Percentiles rank a stretch among this genome's conserved stretches.
phyloP scores from a whole-genome alignment of 2,888 invertebrate genomes.

The Napeogenes sylphis region DNA sequence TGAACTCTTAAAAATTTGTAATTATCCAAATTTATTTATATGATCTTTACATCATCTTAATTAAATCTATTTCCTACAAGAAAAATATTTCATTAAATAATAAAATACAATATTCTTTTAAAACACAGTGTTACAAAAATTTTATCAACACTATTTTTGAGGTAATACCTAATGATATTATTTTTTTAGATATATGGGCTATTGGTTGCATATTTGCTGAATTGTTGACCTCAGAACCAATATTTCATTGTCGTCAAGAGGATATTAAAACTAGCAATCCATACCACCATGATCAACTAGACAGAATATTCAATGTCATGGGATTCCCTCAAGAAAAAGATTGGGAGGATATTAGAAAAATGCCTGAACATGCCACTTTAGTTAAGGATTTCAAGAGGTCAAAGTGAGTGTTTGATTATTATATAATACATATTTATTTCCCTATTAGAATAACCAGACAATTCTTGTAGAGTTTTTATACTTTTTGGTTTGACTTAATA shows the following conservation, averaged over 20 bases:
- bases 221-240: conserved; percentile 98
- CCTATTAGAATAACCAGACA: background rate
- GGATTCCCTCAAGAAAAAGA: conserved; percentile 98
- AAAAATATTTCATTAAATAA: too few relatives aligned
- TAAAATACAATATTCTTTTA: too few relatives aligned
- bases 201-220: conserved; percentile 99
- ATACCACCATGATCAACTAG: conserved; percentile 98
- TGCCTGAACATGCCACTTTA: conserved; percentile 98
- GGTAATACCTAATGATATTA: too few relatives aligned
- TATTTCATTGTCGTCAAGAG: conserved; percentile 99
- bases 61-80: too few relatives aligned
- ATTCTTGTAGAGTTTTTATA: too few relatives aligned
- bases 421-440: background rate
- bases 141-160: too few relatives aligned
- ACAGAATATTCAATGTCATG: conserved; percentile 99
- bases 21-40: too few relatives aligned
- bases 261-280: conserved; percentile 99
- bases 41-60: too few relatives aligned
- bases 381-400: conserved; percentile 97
- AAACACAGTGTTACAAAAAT: too few relatives aligned
- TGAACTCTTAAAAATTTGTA: too few relatives aligned
- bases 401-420: conserved; percentile 78
- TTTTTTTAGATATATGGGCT: conserved; percentile 94
- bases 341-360: conserved; percentile 99
- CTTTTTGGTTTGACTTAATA: too few relatives aligned